These are phyloP conservation scores for Thereuonema tuberculata DNA, from an alignment of 1,140 invertebrate genomes.

Conservation along the genomic window DNA sequence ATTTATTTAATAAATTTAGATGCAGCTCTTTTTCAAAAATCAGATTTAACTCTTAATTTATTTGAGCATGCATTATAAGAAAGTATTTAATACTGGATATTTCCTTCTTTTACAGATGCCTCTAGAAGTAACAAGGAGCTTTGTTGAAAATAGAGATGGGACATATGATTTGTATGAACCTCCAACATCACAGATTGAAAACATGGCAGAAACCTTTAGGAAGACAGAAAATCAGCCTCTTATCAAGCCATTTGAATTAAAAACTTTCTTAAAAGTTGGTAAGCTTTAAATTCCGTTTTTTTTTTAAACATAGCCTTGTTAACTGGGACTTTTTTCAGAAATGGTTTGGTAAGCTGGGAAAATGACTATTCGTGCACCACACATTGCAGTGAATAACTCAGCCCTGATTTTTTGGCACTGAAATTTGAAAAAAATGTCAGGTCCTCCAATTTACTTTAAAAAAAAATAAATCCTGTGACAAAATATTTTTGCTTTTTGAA, in stretches of 20 bases:
- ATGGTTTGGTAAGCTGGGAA: not conserved
- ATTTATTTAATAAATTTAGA: too few species aligned
- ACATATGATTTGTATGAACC: conserved; percentile 45
- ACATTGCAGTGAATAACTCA: too few species aligned
- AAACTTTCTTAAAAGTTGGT: conserved; percentile 58
- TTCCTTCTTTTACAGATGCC: conserved; percentile 36
- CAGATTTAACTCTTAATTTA: too few species aligned
- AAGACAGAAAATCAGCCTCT: conserved; percentile 34
- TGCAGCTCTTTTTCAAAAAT: too few species aligned
- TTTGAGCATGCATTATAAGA: too few species aligned
- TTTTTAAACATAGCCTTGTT: not conserved
- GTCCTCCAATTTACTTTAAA: too few species aligned
- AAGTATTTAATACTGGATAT: too few species aligned
- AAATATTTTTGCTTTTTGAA: too few species aligned
- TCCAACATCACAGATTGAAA: conserved; percentile 39
- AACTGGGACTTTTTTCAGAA: not conserved
- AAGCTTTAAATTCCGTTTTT: conserved; percentile 21
- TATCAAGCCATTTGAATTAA: conserved; percentile 49
- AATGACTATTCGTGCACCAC: not conserved
- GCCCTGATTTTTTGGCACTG: too few species aligned
- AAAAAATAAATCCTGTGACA: too few species aligned
- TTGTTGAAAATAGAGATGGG: conserved; percentile 49
- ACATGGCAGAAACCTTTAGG: conserved; percentile 25
- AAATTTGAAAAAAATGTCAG: too few species aligned
- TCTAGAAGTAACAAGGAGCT: conserved; percentile 48